Percentiles rank a stretch among this genome's conserved stretches.
These are phyloP conservation scores for Tenthredo scrophulariae DNA, from an alignment of 2,888 invertebrate genomes.

Conservation along the genomic window DNA sequence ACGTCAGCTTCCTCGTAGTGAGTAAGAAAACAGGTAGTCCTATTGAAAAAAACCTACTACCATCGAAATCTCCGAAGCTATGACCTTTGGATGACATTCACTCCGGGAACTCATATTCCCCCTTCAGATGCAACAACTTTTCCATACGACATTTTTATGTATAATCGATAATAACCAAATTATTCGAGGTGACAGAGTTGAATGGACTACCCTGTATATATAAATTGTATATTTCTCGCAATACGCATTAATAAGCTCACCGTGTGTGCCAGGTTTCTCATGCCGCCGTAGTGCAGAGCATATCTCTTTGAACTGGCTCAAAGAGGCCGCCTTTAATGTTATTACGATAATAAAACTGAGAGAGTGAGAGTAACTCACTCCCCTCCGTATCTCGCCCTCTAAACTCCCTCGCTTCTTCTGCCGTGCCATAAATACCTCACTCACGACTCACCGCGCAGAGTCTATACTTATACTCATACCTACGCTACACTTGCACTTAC, in stretches of 20 bases:
- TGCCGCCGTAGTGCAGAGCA: not conserved
- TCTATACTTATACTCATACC: not conserved
- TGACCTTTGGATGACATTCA: too few species aligned
- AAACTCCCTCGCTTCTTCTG: constrained; percentile 31
- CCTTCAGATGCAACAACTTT: constrained; percentile 15
- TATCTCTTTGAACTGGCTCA: constrained; percentile 64
- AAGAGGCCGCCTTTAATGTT: constrained; percentile 74
- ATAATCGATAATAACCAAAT: not conserved
- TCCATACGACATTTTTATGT: not conserved
- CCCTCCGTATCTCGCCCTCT: constrained; percentile 50
- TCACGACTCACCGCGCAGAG: constrained; percentile 28
- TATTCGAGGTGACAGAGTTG: not conserved
- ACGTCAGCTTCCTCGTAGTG: too few species aligned
- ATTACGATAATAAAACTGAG: constrained; percentile 75
- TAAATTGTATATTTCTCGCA: not conserved
- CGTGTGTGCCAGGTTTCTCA: not conserved
- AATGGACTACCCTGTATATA: too few species aligned
- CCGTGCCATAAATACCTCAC: constrained; percentile 52
- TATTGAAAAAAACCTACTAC: too few species aligned
- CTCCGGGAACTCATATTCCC: not conserved
- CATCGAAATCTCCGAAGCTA: too few species aligned
- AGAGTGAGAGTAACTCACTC: constrained; percentile 67
- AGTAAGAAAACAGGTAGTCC: too few species aligned
- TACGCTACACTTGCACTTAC: too few species aligned
- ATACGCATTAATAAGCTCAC: constrained; percentile 3